phyloP scores from a whole-genome alignment of 1,140 invertebrate genomes.

The Trichonephila clavipes region DNA sequence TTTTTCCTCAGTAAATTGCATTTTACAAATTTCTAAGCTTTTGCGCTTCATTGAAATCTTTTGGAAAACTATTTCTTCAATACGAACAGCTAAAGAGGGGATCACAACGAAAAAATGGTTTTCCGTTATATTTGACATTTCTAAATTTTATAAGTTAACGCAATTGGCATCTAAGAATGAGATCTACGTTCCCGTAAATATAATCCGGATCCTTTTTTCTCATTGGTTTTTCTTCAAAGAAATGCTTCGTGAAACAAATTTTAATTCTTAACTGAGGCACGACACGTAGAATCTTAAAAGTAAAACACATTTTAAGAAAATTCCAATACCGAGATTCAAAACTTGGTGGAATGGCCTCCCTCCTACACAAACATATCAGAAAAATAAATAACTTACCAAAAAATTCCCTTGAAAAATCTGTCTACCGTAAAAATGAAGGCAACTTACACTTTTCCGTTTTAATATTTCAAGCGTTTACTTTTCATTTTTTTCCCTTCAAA shows the following conservation, averaged over 20 bases:
- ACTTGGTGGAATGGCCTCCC: slow-evolving; percentile 10
- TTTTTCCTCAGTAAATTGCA: slow-evolving; percentile 33
- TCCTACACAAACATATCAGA: neutral
- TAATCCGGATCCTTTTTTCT: neutral
- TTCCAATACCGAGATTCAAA: slow-evolving; percentile 20
- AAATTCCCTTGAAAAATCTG: neutral
- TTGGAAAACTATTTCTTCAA: neutral
- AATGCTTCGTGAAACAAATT: neutral
- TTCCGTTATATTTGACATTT: neutral
- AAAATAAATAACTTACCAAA: slow-evolving; percentile 34
- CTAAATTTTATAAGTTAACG: neutral
- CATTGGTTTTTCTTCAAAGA: neutral
- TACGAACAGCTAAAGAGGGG: neutral
- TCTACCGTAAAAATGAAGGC: neutral
- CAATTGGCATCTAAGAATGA: neutral
- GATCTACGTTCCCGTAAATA: slow-evolving; percentile 4
- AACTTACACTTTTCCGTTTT: neutral
- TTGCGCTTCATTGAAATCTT: slow-evolving; percentile 4
- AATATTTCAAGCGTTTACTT: slow-evolving; percentile 2
- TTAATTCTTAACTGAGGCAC: slow-evolving; percentile 5
- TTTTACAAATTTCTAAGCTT: neutral
- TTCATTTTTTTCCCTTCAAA: neutral
- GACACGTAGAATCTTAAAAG: slow-evolving; percentile 16
- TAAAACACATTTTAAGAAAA: neutral
- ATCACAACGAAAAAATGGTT: neutral